These are phyloP conservation scores for Trichogramma dendrolimi DNA, from an alignment of 2,888 invertebrate genomes.

Conservation along the genomic window DNA sequence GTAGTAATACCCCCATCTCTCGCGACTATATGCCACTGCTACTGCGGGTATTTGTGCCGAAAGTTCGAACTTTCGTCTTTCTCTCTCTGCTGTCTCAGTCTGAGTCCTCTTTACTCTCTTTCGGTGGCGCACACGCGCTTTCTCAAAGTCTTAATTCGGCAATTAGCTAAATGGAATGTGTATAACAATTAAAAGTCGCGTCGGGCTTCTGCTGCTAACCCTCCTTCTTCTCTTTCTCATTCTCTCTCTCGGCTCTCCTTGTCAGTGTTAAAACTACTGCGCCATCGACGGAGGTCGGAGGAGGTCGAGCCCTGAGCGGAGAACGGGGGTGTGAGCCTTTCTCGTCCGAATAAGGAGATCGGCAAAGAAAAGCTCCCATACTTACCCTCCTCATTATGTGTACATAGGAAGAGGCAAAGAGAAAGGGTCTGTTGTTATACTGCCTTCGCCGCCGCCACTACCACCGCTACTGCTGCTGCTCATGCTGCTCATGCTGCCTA, in stretches of 20 bases:
- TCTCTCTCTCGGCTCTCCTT: constrained; percentile 25
- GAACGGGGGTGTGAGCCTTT: constrained; percentile 3
- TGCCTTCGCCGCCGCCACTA: no score
- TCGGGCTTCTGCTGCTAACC: constrained; percentile 22
- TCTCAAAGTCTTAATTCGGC: constrained; percentile 47
- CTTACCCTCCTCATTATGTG: neutral
- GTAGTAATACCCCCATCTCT: constrained; percentile 15
- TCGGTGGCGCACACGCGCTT: no score
- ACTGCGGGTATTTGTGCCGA: neutral
- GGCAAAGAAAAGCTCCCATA: no score
- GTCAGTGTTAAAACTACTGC: constrained; percentile 32
- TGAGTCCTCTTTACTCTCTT: neutral
- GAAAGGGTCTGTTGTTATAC: no score
- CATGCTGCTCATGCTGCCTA: neutral
- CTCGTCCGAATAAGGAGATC: no score
- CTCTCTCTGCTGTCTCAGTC: neutral
- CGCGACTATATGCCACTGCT: neutral
- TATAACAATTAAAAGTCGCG: constrained; percentile 50
- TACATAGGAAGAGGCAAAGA: constrained; percentile 8
- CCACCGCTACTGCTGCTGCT: neutral
- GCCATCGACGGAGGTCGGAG: constrained; percentile 19
- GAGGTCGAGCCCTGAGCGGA: neutral
- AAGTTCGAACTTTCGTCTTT: constrained; percentile 26
- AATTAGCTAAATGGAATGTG: constrained; percentile 54
- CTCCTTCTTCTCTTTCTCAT: constrained; percentile 34